Percentiles rank a stretch among this genome's conserved stretches.
Conservation (phyloP, 2,113 vertebrate species). For the Pristiophorus japonicus region DNA sequence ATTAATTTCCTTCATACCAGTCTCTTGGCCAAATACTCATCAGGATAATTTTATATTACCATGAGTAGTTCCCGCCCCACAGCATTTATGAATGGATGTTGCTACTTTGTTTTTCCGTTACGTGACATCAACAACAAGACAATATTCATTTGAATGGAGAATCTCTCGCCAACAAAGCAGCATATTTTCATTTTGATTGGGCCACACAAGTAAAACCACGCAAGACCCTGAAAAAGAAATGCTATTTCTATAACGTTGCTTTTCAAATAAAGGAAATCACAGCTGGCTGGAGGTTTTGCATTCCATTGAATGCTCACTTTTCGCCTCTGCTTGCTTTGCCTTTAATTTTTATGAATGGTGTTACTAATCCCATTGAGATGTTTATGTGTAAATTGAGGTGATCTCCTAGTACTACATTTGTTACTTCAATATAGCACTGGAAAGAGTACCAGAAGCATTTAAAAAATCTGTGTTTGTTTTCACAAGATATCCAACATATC, state of each 20-base stretch:
- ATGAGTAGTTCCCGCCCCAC: neutral
- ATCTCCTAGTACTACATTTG: neutral
- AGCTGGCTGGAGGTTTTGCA: neutral
- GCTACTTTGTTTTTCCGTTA: neutral
- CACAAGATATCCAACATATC: neutral
- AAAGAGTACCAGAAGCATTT: neutral
- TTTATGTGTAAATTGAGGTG: neutral
- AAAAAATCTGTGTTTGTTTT: neutral
- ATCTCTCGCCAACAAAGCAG: neutral
- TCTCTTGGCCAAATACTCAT: neutral
- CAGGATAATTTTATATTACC: neutral
- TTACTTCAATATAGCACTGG: neutral
- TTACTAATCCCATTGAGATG: neutral
- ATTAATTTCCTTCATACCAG: neutral
- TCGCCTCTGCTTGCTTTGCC: neutral
- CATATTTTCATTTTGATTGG: neutral
- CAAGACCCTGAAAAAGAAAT: neutral
- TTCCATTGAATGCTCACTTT: neutral
- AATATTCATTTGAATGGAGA: neutral
- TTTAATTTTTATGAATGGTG: neutral
- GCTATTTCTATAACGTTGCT: neutral
- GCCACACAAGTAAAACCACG: neutral
- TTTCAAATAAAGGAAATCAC: neutral
- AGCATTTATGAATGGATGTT: neutral
- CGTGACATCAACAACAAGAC: neutral